Evolutionary conservation across 2,797 vertebrate genomes (phyloP).

Genomic region (Tympanoctomys barrerae): DNA sequence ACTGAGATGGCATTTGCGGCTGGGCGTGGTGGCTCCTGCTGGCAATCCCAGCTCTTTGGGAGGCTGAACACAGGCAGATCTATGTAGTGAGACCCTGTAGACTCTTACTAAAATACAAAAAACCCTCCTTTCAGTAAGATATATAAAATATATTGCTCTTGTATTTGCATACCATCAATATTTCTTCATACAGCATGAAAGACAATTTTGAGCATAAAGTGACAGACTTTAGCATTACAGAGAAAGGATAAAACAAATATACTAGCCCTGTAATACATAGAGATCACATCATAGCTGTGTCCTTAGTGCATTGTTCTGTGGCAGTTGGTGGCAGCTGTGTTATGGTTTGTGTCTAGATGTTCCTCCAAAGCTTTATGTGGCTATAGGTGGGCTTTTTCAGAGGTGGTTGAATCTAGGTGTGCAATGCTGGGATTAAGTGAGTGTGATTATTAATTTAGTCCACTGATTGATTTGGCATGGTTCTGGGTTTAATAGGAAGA

Average conservation of each 20-base stretch:
- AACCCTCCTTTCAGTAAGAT: background rate
- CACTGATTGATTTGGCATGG: background rate
- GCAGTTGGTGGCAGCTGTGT: background rate
- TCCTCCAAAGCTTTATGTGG: background rate
- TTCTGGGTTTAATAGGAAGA: background rate
- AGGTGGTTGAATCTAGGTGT: background rate
- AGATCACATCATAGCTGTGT: background rate
- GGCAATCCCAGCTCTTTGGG: too few relatives aligned
- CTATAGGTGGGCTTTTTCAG: background rate
- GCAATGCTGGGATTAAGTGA: background rate
- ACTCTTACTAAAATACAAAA: too few relatives aligned
- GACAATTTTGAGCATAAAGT: background rate
- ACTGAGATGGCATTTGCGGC: too few relatives aligned
- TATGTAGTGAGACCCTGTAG: too few relatives aligned
- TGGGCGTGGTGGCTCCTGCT: too few relatives aligned
- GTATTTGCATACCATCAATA: conserved; percentile 18
- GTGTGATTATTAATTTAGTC: background rate
- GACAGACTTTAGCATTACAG: background rate
- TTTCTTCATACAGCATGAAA: conserved; percentile 17
- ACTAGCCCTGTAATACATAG: background rate
- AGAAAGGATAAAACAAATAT: background rate
- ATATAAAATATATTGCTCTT: background rate
- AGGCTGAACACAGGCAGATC: too few relatives aligned
- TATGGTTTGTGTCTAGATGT: background rate
- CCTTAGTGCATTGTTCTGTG: background rate